Evolutionary conservation across 2,113 vertebrate genomes (phyloP), one percentile per base, ranked within the genome.

Genomic region (Dasyornis broadbenti): DNA sequence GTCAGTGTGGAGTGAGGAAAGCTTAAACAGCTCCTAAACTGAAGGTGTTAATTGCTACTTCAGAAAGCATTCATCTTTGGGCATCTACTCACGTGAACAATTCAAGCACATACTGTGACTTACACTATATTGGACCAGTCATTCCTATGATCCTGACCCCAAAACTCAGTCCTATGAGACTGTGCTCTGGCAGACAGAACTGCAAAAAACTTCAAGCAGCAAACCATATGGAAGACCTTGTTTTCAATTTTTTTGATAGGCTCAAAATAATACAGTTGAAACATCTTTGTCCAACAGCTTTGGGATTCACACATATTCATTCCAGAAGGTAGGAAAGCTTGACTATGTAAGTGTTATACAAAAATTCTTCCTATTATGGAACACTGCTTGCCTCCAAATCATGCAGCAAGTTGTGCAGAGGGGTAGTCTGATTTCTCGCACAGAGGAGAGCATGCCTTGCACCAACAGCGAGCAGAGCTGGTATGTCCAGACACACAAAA

Each of bases 61-160:
- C 30, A 70, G 50, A 73, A 86, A 90, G 28, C 26, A 61, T 90
- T 69, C 2, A 45, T 45, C 37, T 77, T 61, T 39, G 19, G 15
- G 24, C 15, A 57, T n/a, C 60, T 80, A 28, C 18, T 59, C 30
- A 28, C 44, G 33, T 17, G 8, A 71, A 56, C 0, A 0, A 54
- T 26, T 73, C 50, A 72, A 78, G 81, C 17, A 59, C 30, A 20
- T 11, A 40, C 8, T 54, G 10, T 22, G 44, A 66, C 24, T 59
- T 69, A 42, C 3, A 24, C 15, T 31, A 37, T 37, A 63, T 5
- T 40, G 64, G 35, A 70, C 37, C 4, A 2, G n/a, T 45, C 17
- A 49, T 37, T 83, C 63, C 75, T 90, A 49, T 3, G 2, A 45
- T 57, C 39, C 37, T 72, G 21, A 64, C 17, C 40, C 60, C 59